phyloP scores from a whole-genome alignment of 2,888 invertebrate species.

The Cheilosia scutellata region DNA sequence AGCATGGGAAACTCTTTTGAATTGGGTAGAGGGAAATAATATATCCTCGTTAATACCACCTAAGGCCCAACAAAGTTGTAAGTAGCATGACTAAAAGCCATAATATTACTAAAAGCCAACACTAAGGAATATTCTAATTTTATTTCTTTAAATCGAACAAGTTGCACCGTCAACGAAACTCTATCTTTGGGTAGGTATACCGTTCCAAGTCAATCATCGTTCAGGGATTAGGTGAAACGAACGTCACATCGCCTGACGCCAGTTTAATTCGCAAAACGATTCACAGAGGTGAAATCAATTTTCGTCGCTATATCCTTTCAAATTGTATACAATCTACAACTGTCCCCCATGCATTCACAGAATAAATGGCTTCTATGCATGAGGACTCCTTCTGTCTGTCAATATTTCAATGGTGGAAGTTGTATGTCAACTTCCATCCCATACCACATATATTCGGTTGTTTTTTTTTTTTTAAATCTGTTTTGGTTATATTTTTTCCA shows the following conservation, averaged over 20 bases:
- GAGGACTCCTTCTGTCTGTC: constrained; percentile 40
- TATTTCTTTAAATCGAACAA: constrained; percentile 56
- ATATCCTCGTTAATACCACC: neutral
- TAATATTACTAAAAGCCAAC: constrained; percentile 10
- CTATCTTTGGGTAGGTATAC: constrained; percentile 12
- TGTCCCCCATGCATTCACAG: constrained; percentile 48
- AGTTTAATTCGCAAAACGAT: constrained; percentile 32
- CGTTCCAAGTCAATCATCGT: constrained; percentile 63
- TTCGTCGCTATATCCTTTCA: constrained; percentile 55
- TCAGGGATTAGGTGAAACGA: constrained; percentile 59
- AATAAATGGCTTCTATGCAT: constrained; percentile 59
- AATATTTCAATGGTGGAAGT: constrained; percentile 13
- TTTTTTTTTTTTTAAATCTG: constrained; percentile 26
- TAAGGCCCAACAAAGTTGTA: neutral
- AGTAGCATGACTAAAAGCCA: constrained; percentile 44
- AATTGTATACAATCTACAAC: constrained; percentile 44
- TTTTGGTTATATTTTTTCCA: constrained; percentile 25
- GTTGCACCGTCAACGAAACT: constrained; percentile 49
- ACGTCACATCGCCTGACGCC: constrained; percentile 37
- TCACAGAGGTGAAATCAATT: constrained; percentile 54
- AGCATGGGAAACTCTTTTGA: no score
- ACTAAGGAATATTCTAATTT: constrained; percentile 10
- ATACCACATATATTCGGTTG: constrained; percentile 7
- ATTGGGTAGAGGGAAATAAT: no score
- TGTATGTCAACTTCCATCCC: neutral